phyloP scores from a whole-genome alignment of 2,113 vertebrate genomes.

The Trichomycterus rosablanca region DNA sequence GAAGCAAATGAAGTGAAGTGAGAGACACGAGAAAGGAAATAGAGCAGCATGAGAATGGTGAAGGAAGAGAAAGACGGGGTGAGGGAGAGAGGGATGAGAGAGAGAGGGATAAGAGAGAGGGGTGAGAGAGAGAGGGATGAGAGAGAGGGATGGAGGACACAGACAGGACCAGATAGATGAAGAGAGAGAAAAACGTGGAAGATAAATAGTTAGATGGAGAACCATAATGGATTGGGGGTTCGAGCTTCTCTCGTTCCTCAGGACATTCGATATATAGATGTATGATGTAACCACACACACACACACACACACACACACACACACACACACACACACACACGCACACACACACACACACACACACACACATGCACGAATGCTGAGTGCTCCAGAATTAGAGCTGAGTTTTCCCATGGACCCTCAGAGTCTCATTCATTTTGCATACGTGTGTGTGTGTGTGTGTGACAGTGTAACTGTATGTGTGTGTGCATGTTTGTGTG shows the following conservation, averaged over 20 bases:
- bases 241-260: not conserved
- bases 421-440: slow-evolving; percentile 30
- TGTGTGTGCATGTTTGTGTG: slow-evolving; percentile 21
- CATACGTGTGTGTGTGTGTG: slow-evolving; percentile 13
- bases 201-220: not conserved
- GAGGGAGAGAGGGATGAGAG: slow-evolving; percentile 20
- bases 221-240: not conserved
- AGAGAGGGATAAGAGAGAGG: not conserved
- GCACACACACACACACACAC: not conserved
- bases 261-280: slow-evolving; percentile 61
- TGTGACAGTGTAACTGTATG: not conserved
- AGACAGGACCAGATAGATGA: slow-evolving; percentile 16
- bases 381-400: slow-evolving; percentile 36
- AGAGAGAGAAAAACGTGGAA: slow-evolving; percentile 32
- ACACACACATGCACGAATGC: slow-evolving; percentile 11
- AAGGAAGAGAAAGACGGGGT: not conserved
- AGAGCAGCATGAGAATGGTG: not conserved
- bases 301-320: not conserved
- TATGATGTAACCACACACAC: slow-evolving; percentile 56
- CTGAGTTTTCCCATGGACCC: slow-evolving; percentile 17
- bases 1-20: slow-evolving; percentile 23
- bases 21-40: not conserved
- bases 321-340: no score
- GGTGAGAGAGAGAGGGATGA: not conserved
- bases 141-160: not conserved